A percentile compares a stretch with the other conserved stretches of the same genome.
These are phyloP conservation scores for Odocoileus hemionus DNA, from an alignment of 2,113 vertebrate genomes.

Conservation along the genomic window DNA sequence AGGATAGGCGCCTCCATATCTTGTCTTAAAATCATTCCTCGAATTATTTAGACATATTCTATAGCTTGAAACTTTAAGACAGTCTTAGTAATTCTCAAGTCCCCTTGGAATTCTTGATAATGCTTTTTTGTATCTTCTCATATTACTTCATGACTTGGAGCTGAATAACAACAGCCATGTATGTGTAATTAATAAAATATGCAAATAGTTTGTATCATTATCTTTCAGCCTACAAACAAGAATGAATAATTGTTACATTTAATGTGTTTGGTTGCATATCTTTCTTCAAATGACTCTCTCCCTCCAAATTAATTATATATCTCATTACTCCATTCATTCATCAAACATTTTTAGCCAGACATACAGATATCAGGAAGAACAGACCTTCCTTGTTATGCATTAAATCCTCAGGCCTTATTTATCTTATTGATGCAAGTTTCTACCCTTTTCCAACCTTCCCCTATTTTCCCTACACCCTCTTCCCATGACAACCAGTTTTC, in stretches of 20 bases:
- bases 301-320: not conserved
- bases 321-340: not conserved
- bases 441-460: not conserved
- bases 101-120: not conserved
- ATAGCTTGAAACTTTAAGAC: not conserved
- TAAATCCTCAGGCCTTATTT: not conserved
- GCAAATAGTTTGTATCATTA: conserved; percentile 20
- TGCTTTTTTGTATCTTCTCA: conserved; percentile 10
- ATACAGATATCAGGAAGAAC: not conserved
- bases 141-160: conserved; percentile 12
- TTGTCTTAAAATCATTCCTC: not conserved
- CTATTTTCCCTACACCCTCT: not conserved
- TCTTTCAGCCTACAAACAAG: conserved; percentile 17
- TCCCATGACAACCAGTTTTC: not conserved
- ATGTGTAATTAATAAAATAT: conserved; percentile 47
- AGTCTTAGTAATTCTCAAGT: not conserved
- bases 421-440: not conserved
- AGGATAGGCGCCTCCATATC: not conserved
- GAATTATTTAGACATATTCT: not conserved
- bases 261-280: not conserved
- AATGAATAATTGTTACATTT: conserved; percentile 34
- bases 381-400: not conserved
- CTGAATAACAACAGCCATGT: not conserved
- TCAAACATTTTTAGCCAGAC: not conserved
- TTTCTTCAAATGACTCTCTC: conserved; percentile 13